Evolutionary conservation across 2,797 vertebrate species (phyloP), one percentile per base, ranked within the genome.

Genomic region (Margarornis squamiger): DNA sequence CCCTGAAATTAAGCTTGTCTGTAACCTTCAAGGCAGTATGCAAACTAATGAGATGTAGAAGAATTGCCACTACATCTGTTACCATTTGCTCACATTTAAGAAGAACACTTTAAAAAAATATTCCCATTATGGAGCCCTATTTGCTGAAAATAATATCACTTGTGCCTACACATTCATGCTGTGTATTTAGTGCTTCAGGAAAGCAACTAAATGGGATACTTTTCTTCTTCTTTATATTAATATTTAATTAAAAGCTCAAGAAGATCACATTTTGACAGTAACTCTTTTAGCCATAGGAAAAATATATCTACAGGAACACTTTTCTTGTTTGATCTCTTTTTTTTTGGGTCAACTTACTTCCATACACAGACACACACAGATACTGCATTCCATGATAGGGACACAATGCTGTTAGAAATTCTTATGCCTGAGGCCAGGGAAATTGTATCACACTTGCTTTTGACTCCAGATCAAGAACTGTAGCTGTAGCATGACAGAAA

Each of bases 1-100:
- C 68, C 34, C 21, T 68, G 72, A 95, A 80, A 89, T 96, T 94
- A 93, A 95, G 66, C 90, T 95, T 95, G n/a, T 87, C 94, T 88
- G 86, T 92, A 96, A 92, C 34, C 36, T 95, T 92, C 77, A n/a
- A 62, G 86, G 48, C 55, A 73, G 29, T 81, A 82, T 51, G 51
- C 45, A 90, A 67, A 39, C 14, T 92, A 95, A 94, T 88, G 63
- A 84, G 91, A 96, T 46, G 30, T 88, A 80, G 57, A 73, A 68
- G n/a, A 86, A 81, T 73, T 93, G 10, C 39, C 46, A 83, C 72
- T 75, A 85, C 70, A 87, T 73, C 84, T 74, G 62, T 75, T 90
- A 80, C 17, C 11, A 14, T 75, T 93, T 88, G 16, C 43, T 93
- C 34, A 82, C 17, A 93, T 76, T 89, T 93, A 65, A 59, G 58